A percentile compares a stretch with the other conserved stretches of the same genome.
phyloP scores from a whole-genome alignment of 1,140 invertebrate species.

The Apolygus lucorum region DNA sequence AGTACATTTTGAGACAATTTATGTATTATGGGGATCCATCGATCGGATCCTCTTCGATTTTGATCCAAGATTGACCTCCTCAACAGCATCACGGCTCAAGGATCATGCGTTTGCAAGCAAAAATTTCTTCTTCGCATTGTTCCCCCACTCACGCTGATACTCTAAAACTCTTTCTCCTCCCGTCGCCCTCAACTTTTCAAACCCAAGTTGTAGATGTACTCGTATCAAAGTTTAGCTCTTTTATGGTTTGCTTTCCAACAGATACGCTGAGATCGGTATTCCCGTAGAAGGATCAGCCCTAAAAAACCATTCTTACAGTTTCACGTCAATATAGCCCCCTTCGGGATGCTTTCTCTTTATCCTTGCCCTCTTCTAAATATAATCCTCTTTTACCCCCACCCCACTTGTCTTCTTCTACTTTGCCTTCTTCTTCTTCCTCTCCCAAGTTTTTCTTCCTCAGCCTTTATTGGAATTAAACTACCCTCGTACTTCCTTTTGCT shows the following conservation, averaged over 20 bases:
- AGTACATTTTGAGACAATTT: no score
- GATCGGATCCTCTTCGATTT: no score
- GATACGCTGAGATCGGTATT: background rate
- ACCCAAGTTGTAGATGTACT: background rate
- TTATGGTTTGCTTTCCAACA: background rate
- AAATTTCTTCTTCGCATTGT: no score
- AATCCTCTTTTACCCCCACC: background rate
- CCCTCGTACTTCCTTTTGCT: no score
- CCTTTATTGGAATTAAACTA: no score
- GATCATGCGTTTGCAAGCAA: no score
- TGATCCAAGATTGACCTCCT: no score
- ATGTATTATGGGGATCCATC: no score
- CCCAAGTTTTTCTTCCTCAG: no score
- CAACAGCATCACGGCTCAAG: no score
- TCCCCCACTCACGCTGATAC: no score
- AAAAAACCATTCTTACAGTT: background rate
- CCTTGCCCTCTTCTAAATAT: background rate
- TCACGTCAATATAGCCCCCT: background rate
- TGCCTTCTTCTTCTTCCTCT: background rate
- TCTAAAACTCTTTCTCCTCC: no score
- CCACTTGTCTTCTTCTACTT: background rate
- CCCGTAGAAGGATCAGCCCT: background rate
- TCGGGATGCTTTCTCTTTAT: background rate
- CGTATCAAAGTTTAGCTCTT: background rate
- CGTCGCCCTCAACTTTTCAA: background rate